These are phyloP conservation scores for Lota lota DNA, from an alignment of 2,113 vertebrate species.

Conservation along the genomic window DNA sequence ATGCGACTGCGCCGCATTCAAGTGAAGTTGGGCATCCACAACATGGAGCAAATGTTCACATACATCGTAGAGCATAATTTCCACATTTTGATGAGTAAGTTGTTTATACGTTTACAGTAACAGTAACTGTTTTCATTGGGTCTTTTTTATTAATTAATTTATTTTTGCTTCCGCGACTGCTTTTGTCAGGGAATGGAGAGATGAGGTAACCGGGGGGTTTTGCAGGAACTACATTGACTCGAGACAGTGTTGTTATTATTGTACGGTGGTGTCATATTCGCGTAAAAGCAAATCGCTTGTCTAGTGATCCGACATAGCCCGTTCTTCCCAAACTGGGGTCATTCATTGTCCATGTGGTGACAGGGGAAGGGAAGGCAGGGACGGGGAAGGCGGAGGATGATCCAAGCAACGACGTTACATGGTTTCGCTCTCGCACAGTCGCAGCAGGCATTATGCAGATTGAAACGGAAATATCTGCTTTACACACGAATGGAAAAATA, in stretches of 20 bases:
- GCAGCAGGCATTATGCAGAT: not conserved
- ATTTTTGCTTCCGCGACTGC: not conserved
- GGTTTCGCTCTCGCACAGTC: not conserved
- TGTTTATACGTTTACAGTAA: not conserved
- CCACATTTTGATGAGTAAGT: too few relatives aligned
- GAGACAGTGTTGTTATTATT: too few relatives aligned
- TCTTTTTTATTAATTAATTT: not conserved
- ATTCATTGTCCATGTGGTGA: slow-evolving; percentile 64
- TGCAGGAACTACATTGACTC: not conserved
- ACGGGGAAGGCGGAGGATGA: slow-evolving; percentile 7
- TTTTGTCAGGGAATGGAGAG: not conserved
- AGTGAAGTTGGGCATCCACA: slow-evolving; percentile 70
- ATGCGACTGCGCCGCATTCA: slow-evolving; percentile 49
- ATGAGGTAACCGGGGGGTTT: not conserved
- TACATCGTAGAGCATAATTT: not conserved
- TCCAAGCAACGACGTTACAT: not conserved
- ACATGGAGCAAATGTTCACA: slow-evolving; percentile 31
- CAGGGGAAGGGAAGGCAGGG: slow-evolving; percentile 29
- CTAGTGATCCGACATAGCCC: too few relatives aligned
- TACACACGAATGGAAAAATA: too few relatives aligned
- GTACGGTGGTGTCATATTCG: slow-evolving; percentile 28
- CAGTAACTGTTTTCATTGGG: not conserved
- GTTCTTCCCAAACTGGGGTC: slow-evolving; percentile 34
- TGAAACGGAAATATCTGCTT: not conserved
- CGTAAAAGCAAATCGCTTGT: not conserved